Evolutionary conservation across 1,140 invertebrate genomes (phyloP).

Genomic region (Adelges cooleyi): DNA sequence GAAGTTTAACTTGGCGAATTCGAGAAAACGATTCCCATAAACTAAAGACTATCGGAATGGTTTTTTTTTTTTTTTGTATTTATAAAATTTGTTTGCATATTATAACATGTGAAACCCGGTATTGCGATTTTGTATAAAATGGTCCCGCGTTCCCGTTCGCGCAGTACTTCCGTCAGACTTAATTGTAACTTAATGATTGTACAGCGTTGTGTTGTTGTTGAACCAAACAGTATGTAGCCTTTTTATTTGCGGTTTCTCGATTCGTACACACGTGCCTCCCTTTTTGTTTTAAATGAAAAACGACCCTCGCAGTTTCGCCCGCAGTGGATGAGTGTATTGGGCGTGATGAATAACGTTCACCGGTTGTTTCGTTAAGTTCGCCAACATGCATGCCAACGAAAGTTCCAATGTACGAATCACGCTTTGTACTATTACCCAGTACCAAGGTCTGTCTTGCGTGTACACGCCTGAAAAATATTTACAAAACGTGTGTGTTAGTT

Average conservation of each 20-base stretch:
- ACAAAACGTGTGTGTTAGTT: too few species aligned
- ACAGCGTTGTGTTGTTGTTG: too few species aligned
- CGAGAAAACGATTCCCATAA: too few species aligned
- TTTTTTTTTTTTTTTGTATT: too few species aligned
- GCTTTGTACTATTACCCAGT: slow-evolving; percentile 47
- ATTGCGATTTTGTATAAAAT: slow-evolving; percentile 14
- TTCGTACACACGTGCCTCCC: too few species aligned
- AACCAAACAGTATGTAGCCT: too few species aligned
- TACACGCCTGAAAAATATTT: slow-evolving; percentile 6
- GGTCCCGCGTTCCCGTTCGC: slow-evolving; percentile 18
- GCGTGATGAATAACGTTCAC: slow-evolving; percentile 38
- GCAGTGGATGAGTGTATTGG: slow-evolving; percentile 26
- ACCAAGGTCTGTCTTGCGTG: slow-evolving; percentile 36
- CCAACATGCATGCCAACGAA: slow-evolving; percentile 47
- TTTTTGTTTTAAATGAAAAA: slow-evolving; percentile 29
- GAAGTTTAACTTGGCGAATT: too few species aligned
- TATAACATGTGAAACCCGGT: neutral
- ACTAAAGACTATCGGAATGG: too few species aligned
- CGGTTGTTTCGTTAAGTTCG: slow-evolving; percentile 50
- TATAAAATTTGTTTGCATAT: too few species aligned
- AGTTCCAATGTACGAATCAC: slow-evolving; percentile 43
- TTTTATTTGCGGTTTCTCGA: too few species aligned
- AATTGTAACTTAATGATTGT: slow-evolving; percentile 25
- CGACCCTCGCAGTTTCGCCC: slow-evolving; percentile 31
- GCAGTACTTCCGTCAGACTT: slow-evolving; percentile 22